Evolutionary conservation across 2,888 invertebrate genomes (phyloP).

Genomic region (Eupsilia transversa): DNA sequence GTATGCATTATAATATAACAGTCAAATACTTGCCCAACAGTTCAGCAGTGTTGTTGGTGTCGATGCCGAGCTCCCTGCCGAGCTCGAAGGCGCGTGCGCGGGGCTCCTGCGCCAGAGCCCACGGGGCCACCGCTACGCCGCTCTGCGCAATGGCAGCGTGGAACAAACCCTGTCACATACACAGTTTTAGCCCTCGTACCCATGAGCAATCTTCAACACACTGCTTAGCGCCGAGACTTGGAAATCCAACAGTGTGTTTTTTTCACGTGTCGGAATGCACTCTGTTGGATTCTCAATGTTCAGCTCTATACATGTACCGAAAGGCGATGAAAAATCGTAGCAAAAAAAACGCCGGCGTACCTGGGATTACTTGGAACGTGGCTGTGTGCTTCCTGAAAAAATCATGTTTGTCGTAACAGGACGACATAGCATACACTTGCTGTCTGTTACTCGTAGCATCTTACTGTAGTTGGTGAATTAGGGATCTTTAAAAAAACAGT

Average conservation of each 20-base stretch:
- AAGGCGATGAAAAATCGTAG: background rate
- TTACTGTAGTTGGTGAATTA: background rate
- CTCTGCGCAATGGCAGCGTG: slow-evolving; percentile 92
- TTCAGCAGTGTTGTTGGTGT: slow-evolving; percentile 90
- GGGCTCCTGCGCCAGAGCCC: slow-evolving; percentile 90
- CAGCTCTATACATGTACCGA: background rate
- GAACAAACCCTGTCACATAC: slow-evolving; percentile 88
- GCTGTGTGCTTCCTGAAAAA: background rate
- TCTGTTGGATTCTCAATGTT: background rate
- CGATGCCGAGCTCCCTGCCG: slow-evolving; percentile 91
- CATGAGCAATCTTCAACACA: background rate
- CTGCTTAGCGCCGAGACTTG: background rate
- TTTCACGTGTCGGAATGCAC: background rate
- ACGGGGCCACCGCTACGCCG: slow-evolving; percentile 91
- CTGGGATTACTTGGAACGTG: background rate
- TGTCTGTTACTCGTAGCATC: background rate
- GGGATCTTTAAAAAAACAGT: background rate
- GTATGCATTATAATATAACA: too few species aligned
- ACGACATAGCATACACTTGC: background rate
- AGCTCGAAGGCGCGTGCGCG: slow-evolving; percentile 89
- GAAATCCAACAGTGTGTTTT: too few species aligned
- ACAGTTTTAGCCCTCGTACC: background rate
- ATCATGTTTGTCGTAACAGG: background rate
- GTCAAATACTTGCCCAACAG: slow-evolving; percentile 81
- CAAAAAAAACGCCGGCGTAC: background rate